These are phyloP conservation scores for Thrips palmi DNA, from an alignment of 1,140 invertebrate genomes.

Conservation along the genomic window DNA sequence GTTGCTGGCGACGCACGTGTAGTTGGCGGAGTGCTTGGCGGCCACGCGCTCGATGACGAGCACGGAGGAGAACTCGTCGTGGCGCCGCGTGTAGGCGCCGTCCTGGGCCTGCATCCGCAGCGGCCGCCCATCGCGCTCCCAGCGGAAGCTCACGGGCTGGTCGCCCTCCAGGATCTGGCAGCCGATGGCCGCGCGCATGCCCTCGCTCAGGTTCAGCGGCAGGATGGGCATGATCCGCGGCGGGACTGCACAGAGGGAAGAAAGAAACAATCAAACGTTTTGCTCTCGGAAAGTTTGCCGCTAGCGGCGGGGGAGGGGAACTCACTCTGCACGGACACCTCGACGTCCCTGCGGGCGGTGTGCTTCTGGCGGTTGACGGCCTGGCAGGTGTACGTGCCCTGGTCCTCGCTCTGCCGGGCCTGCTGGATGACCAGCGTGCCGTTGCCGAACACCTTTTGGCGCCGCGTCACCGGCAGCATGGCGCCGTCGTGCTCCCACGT, in stretches of 20 bases:
- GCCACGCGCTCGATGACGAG: slow-evolving; percentile 74
- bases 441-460: slow-evolving; percentile 71
- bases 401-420: slow-evolving; percentile 53
- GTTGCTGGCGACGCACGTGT: slow-evolving; percentile 74
- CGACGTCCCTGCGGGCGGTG: slow-evolving; percentile 56
- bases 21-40: slow-evolving; percentile 68
- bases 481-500: slow-evolving; percentile 78
- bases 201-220: slow-evolving; percentile 66
- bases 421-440: slow-evolving; percentile 73
- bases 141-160: slow-evolving; percentile 71
- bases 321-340: slow-evolving; percentile 68
- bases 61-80: slow-evolving; percentile 75
- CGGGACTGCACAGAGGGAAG: slow-evolving; percentile 52
- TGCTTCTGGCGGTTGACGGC: slow-evolving; percentile 68
- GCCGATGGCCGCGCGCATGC: slow-evolving; percentile 78
- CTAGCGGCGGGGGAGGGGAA: slow-evolving; percentile 3
- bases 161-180: slow-evolving; percentile 91
- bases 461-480: slow-evolving; percentile 62
- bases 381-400: slow-evolving; percentile 70
- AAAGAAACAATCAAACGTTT: slow-evolving; percentile 16
- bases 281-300: background rate
- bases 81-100: slow-evolving; percentile 31
- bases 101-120: slow-evolving; percentile 24
- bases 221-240: slow-evolving; percentile 75
- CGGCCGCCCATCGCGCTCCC: slow-evolving; percentile 61